A percentile compares a stretch with the other conserved stretches of the same genome.
Conservation (phyloP, 2,113 vertebrate species). For the Gymnorhina tibicen region DNA sequence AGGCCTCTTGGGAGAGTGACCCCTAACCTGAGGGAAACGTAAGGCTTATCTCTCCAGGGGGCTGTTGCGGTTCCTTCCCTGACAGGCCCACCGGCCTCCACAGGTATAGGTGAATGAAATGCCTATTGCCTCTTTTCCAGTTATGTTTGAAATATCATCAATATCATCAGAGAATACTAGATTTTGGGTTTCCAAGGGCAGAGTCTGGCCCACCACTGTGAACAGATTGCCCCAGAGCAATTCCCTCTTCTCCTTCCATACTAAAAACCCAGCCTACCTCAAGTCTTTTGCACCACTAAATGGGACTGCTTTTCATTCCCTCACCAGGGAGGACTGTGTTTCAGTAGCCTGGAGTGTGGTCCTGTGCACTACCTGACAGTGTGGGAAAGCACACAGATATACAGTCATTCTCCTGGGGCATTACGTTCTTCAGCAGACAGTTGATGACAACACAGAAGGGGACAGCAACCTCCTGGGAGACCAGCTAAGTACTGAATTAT, state of each 20-base stretch:
- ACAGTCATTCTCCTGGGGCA: neutral
- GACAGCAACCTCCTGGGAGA: neutral
- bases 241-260: rapidly evolving
- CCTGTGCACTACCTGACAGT: rapidly evolving
- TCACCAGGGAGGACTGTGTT: neutral
- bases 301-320: neutral
- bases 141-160: neutral
- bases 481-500: neutral
- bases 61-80: too few species aligned
- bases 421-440: neutral
- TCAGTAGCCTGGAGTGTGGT: neutral
- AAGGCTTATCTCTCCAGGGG: too few species aligned
- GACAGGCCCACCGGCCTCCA: too few species aligned
- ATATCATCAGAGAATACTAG: neutral
- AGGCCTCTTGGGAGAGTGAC: too few species aligned
- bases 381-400: neutral
- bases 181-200: neutral
- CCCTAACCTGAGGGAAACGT: too few species aligned
- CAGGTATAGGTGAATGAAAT: neutral
- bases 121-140: neutral
- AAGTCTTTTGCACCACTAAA: neutral
- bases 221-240: neutral
- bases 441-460: neutral
- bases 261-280: neutral
- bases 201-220: neutral